Evolutionary conservation across 1,140 invertebrate genomes (phyloP).

Genomic region (Ips typographus): DNA sequence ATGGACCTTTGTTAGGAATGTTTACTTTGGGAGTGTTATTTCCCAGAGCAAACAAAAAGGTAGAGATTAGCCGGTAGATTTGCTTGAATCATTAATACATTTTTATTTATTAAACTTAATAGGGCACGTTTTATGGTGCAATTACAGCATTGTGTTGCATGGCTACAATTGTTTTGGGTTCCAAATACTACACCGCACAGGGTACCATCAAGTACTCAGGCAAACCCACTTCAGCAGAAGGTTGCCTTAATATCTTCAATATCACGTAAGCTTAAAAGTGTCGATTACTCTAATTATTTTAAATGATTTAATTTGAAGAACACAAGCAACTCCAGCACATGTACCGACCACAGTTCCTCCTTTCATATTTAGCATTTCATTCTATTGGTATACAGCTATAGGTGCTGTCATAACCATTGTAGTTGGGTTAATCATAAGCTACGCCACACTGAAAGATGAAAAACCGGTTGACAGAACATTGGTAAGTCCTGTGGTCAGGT

Average conservation of each 20-base stretch:
- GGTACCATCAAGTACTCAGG: not conserved
- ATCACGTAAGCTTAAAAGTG: not conserved
- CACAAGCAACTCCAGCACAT: constrained; percentile 25
- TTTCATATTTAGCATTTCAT: constrained; percentile 41
- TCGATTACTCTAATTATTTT: not conserved
- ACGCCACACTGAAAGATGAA: constrained; percentile 39
- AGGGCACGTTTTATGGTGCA: constrained; percentile 3
- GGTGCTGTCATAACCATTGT: constrained; percentile 40
- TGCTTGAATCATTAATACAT: not conserved
- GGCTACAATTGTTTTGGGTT: constrained; percentile 3
- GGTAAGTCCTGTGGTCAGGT: constrained; percentile 43
- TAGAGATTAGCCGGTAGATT: constrained; percentile 40
- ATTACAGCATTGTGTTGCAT: not conserved
- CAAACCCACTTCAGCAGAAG: not conserved
- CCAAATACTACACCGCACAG: not conserved
- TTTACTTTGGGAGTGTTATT: constrained; percentile 56
- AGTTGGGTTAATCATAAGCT: constrained; percentile 45
- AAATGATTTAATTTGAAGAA: not conserved
- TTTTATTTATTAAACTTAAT: not conserved
- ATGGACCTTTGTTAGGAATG: constrained; percentile 1
- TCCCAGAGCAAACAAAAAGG: constrained; percentile 62
- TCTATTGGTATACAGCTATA: constrained; percentile 46
- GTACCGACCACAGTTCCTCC: too few species aligned
- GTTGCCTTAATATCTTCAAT: constrained; percentile 1
- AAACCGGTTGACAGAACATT: constrained; percentile 40